Base-by-base conservation (phyloP, 2,113 vertebrate genomes). In the Pseudolaguvia tuberculata region DNA sequence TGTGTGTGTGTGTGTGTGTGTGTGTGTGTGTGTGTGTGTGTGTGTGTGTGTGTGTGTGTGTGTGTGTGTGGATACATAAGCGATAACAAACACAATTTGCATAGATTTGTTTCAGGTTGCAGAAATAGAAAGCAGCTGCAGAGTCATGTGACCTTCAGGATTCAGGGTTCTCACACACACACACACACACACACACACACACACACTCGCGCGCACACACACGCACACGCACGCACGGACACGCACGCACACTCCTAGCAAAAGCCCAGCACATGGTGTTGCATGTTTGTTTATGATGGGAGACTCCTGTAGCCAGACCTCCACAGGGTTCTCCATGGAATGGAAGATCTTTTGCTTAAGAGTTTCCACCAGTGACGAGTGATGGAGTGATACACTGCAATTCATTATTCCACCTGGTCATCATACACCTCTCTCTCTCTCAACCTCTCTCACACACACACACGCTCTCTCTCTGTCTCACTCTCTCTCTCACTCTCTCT, bases 61-160 rank as follows among this genome's bases (percentile, higher is more conserved):
- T 42, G 39, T 42, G 4, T 42, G 1, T 61, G 3, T 5, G 31
- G 18, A 62, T 29, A 59, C 29, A 61, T 29, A 61, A 27, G 35
- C 17, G 18, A 17, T 58, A 14, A 20, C 18, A 20, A 35, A 31
- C n/a, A 53, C 13, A 13, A 68, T 68, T 68, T 69, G 29, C 66
- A 69, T 53, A 21, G 3, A 53, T 52, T 53, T 69, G 10, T 20
- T 50, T 69, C 29, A 14, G 18, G 3, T 10, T n/a, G 47, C 66
- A 69, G 66, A 69, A 69, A 52, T 52, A 53, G 48, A 69, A 69
- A 35, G 50, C 66, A 69, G 66, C 48, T 69, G 48, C 18, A n/a
- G 15, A n/a, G 18, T 51, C 65, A 53, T 3, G 4, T 69, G 47
- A 53, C 14, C 3, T 47, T 42, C 59, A 21, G n/a, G n/a, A n/a